A percentile compares a stretch with the other conserved stretches of the same genome.
These are phyloP conservation scores for Brassicogethes aeneus DNA, from an alignment of 2,888 invertebrate genomes.

Conservation along the genomic window DNA sequence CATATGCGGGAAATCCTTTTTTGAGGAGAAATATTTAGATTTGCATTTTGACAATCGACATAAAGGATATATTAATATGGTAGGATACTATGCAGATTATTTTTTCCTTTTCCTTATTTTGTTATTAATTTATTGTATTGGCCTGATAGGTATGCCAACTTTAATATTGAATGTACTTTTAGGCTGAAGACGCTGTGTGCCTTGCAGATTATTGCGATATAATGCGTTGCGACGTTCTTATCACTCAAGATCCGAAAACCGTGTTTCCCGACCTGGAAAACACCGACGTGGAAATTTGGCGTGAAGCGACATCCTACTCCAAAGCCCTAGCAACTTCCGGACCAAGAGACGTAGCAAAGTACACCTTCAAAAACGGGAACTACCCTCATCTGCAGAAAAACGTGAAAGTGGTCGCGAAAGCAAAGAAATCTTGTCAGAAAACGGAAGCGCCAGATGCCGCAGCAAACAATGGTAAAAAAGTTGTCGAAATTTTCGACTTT, in stretches of 20 bases:
- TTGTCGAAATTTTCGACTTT: conserved; percentile 2
- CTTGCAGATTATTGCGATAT: conserved; percentile 93
- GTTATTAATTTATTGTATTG: no score
- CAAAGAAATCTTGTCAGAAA: conserved; percentile 32
- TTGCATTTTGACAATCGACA: conserved; percentile 85
- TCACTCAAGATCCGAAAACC: conserved; percentile 60
- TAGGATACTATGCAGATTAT: no score
- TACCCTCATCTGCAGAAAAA: conserved; percentile 23
- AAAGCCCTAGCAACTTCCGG: conserved; percentile 48
- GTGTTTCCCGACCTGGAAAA: conserved; percentile 57
- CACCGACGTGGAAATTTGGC: conserved; percentile 80
- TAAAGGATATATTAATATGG: conserved; percentile 75
- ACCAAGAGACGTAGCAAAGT: conserved; percentile 38
- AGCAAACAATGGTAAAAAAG: conserved; percentile 21
- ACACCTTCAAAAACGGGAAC: conserved; percentile 31
- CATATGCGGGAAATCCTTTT: conserved; percentile 85
- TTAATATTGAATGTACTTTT: conserved; percentile 16
- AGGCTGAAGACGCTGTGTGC: conserved; percentile 90
- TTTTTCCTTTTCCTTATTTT: no score
- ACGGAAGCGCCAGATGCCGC: conserved; percentile 29
- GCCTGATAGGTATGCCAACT: no score
- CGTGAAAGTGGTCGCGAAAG: conserved; percentile 11
- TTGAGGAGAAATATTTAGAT: conserved; percentile 79
- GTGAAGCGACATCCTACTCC: conserved; percentile 62
- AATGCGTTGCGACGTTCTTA: conserved; percentile 86